A percentile compares a stretch with the other conserved stretches of the same genome.
phyloP scores from a whole-genome alignment of 2,797 vertebrate genomes.

The Pterois miles region DNA sequence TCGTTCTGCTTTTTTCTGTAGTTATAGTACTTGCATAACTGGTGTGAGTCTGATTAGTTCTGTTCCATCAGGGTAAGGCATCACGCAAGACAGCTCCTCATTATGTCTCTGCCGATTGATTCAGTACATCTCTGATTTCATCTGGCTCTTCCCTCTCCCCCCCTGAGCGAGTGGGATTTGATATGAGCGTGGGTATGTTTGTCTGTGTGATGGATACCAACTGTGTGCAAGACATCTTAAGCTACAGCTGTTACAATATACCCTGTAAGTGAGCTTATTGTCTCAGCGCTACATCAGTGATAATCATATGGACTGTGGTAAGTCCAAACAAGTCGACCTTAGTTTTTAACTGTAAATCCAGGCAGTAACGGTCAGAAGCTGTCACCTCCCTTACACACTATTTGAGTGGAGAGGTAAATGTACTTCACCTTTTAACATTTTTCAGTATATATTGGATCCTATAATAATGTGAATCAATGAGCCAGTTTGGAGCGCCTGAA shows the following conservation, averaged over 20 bases:
- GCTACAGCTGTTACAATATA: constrained; percentile 33
- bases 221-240: constrained; percentile 34
- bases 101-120: constrained; percentile 19
- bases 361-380: neutral
- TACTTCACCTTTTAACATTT: neutral
- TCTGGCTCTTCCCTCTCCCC: constrained; percentile 9
- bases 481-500: neutral
- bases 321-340: constrained; percentile 2
- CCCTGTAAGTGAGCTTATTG: constrained; percentile 22
- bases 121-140: constrained; percentile 29
- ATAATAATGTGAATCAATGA: neutral
- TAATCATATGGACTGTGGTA: constrained; percentile 1
- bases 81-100: constrained; percentile 20
- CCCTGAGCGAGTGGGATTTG: constrained; percentile 16
- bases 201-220: constrained; percentile 4
- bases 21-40: constrained; percentile 11
- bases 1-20: constrained; percentile 11
- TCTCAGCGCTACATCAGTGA: constrained; percentile 15
- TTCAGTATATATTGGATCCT: neutral
- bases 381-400: neutral
- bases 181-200: neutral
- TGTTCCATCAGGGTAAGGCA: neutral
- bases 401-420: neutral
- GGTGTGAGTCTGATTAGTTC: constrained; percentile 28
- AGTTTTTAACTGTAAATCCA: constrained; percentile 1